Conservation (phyloP, 2,888 invertebrate species). For the Kuschelorhynchus macadamiae region DNA sequence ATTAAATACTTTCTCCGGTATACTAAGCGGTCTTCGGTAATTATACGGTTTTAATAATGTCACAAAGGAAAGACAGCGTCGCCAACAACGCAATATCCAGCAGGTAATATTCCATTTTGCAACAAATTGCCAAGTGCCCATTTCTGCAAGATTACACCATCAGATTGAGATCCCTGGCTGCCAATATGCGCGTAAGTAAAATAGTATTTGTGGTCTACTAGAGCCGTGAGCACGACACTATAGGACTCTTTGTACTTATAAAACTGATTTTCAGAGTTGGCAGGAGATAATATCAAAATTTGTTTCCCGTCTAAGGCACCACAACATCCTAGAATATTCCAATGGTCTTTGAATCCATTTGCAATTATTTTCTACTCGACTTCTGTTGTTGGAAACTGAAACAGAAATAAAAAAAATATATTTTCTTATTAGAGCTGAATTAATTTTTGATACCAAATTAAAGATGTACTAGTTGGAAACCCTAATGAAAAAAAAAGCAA, state of each 20-base stretch:
- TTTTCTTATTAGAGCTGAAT: too few relatives aligned
- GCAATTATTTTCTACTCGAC: background rate
- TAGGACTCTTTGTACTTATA: conserved; percentile 5
- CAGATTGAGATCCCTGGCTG: background rate
- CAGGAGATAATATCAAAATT: background rate
- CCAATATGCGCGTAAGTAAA: background rate
- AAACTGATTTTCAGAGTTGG: background rate
- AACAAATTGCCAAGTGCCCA: background rate
- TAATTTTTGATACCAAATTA: too few relatives aligned
- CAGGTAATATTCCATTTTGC: background rate
- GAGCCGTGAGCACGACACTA: background rate
- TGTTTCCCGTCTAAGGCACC: conserved; percentile 4
- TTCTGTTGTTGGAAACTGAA: conserved; percentile 1
- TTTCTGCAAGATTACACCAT: conserved; percentile 1
- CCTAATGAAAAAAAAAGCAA: too few relatives aligned
- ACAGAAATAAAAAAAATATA: conserved; percentile 1
- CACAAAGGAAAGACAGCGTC: background rate
- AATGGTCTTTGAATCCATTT: background rate
- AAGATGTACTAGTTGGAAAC: too few relatives aligned
- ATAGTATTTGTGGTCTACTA: background rate
- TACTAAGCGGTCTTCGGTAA: too few relatives aligned
- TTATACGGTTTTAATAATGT: too few relatives aligned
- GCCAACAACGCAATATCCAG: background rate
- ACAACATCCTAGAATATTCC: conserved; percentile 1
- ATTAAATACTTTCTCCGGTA: background rate